A percentile compares a stretch with the other conserved stretches of the same genome.
These are phyloP conservation scores for Meta bourneti DNA, from an alignment of 2,888 invertebrate genomes.

Conservation along the genomic window DNA sequence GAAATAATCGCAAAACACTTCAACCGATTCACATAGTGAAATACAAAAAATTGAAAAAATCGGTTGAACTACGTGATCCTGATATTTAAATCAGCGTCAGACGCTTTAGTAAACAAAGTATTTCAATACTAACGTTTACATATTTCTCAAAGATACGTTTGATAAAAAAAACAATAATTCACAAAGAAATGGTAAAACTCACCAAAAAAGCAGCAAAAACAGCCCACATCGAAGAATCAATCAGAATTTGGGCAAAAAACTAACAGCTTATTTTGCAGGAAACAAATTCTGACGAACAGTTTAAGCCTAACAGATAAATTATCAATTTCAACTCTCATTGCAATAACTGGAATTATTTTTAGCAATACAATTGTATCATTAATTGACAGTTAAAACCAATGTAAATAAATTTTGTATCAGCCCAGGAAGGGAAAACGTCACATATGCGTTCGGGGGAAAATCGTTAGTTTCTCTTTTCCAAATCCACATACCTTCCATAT, in stretches of 20 bases:
- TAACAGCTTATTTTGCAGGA: constrained; percentile 15
- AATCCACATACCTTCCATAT: constrained; percentile 69
- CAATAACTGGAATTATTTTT: constrained; percentile 15
- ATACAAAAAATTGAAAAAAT: too few species aligned
- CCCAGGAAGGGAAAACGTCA: constrained; percentile 51
- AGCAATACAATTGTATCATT: constrained; percentile 46
- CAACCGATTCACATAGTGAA: too few species aligned
- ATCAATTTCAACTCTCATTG: constrained; percentile 51
- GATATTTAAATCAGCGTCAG: neutral
- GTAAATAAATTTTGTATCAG: constrained; percentile 31
- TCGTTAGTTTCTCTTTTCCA: constrained; percentile 43
- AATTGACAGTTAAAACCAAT: constrained; percentile 12
- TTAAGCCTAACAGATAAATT: constrained; percentile 68
- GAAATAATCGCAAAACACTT: too few species aligned
- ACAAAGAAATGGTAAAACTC: neutral
- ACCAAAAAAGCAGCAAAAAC: constrained; percentile 2
- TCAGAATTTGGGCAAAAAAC: neutral
- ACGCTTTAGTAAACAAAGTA: neutral
- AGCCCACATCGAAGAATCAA: constrained; percentile 8
- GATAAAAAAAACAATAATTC: neutral
- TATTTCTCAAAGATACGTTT: neutral
- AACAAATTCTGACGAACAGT: constrained; percentile 21
- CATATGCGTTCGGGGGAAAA: constrained; percentile 28
- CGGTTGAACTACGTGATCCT: too few species aligned
- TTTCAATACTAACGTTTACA: neutral